Evolutionary conservation across 2,113 vertebrate species (phyloP).

Genomic region (Rhynchopsitta pachyrhyncha): DNA sequence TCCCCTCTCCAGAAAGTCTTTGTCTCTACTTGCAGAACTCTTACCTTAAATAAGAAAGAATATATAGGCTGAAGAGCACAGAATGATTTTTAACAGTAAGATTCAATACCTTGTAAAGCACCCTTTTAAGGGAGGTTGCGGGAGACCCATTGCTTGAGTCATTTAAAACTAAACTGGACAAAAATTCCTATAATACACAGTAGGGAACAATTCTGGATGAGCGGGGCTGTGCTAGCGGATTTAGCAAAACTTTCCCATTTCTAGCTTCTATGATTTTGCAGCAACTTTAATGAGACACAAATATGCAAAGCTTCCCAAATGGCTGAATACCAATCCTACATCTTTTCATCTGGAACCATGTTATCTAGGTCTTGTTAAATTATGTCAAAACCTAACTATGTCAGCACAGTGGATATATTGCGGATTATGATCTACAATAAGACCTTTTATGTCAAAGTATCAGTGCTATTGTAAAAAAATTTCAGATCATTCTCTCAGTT

Average conservation of each 20-base stretch:
- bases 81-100: neutral
- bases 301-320: neutral
- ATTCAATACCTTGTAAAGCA: neutral
- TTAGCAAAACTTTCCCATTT: neutral
- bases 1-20: neutral
- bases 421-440: neutral
- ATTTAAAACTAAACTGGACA: neutral
- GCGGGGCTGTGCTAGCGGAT: neutral
- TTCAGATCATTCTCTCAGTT: neutral
- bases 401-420: neutral
- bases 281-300: neutral
- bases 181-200: neutral
- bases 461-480: neutral
- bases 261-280: neutral
- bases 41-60: neutral
- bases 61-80: neutral
- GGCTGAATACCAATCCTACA: neutral
- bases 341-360: neutral
- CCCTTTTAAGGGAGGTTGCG: neutral
- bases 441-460: neutral
- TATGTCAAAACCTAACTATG: neutral
- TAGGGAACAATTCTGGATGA: neutral
- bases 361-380: neutral
- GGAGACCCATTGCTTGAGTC: neutral
- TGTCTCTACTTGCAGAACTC: neutral